These are phyloP conservation scores for Drosophila sp. DNA, from an alignment of 1,140 invertebrate species.

Conservation along the genomic window DNA sequence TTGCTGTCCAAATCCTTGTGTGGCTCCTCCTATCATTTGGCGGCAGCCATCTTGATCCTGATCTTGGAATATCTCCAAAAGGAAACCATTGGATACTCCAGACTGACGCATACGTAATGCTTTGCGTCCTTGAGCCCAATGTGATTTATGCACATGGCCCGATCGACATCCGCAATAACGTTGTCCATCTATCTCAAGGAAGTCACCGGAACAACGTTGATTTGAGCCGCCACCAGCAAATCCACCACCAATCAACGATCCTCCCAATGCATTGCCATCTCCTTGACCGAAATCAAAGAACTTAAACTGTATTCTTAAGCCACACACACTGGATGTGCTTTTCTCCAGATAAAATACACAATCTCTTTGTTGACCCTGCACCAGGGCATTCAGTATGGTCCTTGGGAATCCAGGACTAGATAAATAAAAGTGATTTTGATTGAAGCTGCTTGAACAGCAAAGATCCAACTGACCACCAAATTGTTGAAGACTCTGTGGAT, in stretches of 20 bases:
- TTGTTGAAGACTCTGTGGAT: slow-evolving; percentile 57
- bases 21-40: not conserved
- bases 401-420: slow-evolving; percentile 85
- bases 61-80: slow-evolving; percentile 85
- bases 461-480: slow-evolving; percentile 56
- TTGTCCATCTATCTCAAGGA: slow-evolving; percentile 85
- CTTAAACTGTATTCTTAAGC: slow-evolving; percentile 84
- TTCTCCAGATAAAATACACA: slow-evolving; percentile 84
- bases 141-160: slow-evolving; percentile 82
- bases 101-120: slow-evolving; percentile 75
- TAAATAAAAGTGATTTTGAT: slow-evolving; percentile 83
- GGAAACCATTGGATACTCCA: slow-evolving; percentile 83
- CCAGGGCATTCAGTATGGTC: slow-evolving; percentile 64
- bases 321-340: slow-evolving; percentile 83
- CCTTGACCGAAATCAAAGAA: slow-evolving; percentile 84
- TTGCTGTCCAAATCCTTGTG: slow-evolving; percentile 29
- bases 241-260: slow-evolving; percentile 15
- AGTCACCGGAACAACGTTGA: slow-evolving; percentile 83
- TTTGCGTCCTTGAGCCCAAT: slow-evolving; percentile 73
- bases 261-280: slow-evolving; percentile 10
- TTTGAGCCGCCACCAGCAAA: not conserved
- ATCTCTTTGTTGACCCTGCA: slow-evolving; percentile 75
- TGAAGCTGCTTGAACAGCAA: slow-evolving; percentile 84
- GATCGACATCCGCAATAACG: slow-evolving; percentile 85
- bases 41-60: slow-evolving; percentile 81